A percentile compares a stretch with the other conserved stretches of the same genome.
These are phyloP conservation scores for Indri indri DNA, from an alignment of 2,113 vertebrate species.

Conservation along the genomic window DNA sequence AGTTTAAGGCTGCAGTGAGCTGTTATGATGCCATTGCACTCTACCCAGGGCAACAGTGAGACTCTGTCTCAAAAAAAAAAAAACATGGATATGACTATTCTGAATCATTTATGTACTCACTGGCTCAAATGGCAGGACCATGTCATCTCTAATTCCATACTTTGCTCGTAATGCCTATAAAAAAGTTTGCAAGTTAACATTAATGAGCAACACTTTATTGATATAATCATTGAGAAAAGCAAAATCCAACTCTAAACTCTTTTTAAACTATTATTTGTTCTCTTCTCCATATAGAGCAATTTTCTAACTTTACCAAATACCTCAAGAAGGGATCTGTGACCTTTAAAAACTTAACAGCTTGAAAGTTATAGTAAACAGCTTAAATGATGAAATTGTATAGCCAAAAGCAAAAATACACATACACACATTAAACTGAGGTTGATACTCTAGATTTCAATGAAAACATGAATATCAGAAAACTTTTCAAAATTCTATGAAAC, in stretches of 20 bases:
- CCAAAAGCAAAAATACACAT: neutral
- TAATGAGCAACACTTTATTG: slow-evolving; percentile 16
- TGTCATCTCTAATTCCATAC: slow-evolving; percentile 95
- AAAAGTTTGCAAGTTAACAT: slow-evolving; percentile 48
- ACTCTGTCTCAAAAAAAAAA: neutral
- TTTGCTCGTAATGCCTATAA: slow-evolving; percentile 93
- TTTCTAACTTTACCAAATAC: slow-evolving; percentile 21
- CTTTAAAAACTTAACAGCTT: slow-evolving; percentile 23
- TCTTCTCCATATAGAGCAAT: neutral
- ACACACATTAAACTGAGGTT: neutral
- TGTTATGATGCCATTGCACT: too few species aligned
- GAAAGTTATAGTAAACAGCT: neutral
- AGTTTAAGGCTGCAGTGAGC: too few species aligned
- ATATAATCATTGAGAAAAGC: neutral
- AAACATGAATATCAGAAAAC: neutral
- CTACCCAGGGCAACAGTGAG: too few species aligned
- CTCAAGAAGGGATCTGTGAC: neutral
- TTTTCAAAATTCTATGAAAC: neutral
- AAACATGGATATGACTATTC: neutral
- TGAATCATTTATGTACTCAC: slow-evolving; percentile 83
- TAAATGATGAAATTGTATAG: neutral
- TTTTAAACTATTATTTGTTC: neutral
- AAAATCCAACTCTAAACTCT: neutral
- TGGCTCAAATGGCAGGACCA: slow-evolving; percentile 97
- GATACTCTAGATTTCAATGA: neutral